Conservation (phyloP, 2,888 invertebrate species). For the Pandemis corylana region DNA sequence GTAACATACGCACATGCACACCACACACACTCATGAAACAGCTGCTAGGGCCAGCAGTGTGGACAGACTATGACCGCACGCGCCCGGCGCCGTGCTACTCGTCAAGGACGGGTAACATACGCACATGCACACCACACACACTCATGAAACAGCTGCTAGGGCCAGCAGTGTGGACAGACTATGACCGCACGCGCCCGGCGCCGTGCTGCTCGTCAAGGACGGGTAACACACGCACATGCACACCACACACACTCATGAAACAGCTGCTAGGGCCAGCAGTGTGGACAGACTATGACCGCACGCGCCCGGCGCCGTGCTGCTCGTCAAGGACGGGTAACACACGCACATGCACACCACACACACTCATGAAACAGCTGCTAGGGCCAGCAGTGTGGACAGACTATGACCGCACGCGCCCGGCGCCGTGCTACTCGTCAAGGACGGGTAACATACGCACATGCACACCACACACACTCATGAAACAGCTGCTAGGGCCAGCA, state of each 20-base stretch:
- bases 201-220: constrained; percentile 92
- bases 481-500: no score
- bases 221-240: constrained; percentile 80
- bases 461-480: not conserved
- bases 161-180: no score
- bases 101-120: constrained; percentile 90
- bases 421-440: constrained; percentile 92
- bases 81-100: constrained; percentile 91
- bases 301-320: constrained; percentile 90
- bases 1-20: constrained; percentile 61
- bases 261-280: no score
- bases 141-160: no score
- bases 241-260: not conserved
- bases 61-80: constrained; percentile 86
- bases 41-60: no score
- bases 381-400: no score
- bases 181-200: constrained; percentile 87
- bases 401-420: constrained; percentile 86
- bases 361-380: no score
- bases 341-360: not conserved
- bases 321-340: constrained; percentile 91
- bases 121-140: not conserved
- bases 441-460: constrained; percentile 84
- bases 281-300: constrained; percentile 63
- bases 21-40: not conserved